Evolutionary conservation across 2,888 invertebrate genomes (phyloP), one percentile per base, ranked within the genome.

Genomic region (Corbicula japonica): DNA sequence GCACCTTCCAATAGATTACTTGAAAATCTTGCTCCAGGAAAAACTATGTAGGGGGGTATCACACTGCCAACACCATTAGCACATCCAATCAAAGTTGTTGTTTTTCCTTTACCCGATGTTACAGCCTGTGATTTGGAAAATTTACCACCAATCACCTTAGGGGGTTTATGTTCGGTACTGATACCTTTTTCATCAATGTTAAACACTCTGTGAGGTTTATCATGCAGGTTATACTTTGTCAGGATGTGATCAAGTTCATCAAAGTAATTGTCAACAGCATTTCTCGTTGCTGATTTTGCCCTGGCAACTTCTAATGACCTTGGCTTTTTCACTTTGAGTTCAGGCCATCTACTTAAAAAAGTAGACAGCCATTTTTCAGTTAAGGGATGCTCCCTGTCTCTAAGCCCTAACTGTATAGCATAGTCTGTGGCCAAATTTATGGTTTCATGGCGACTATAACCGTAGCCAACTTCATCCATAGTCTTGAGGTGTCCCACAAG

Each of bases 121-220:
- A 76, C 30, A 23, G 74, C 74, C 23, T 65, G 75, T 6, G 68
- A 46, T 48, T 56, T 71, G 23, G n/a, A n/a, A n/a, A 44, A 21
- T 1, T 65, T 18, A 23, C 21, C 34, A 34, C 62, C 44, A n/a
- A 58, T 28, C 0, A 80, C 68, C 30, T 75, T n/a, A 3, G 34
- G 34, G n/a, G n/a, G n/a, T n/a, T n/a, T n/a, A n/a, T n/a, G n/a
- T n/a, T n/a, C n/a, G n/a, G n/a, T n/a, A n/a, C n/a, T n/a, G n/a
- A n/a, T n/a, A n/a, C n/a, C n/a, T n/a, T n/a, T n/a, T n/a, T n/a
- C n/a, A n/a, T n/a, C n/a, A n/a, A n/a, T n/a, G n/a, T n/a, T n/a
- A n/a, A n/a, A n/a, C n/a, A n/a, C n/a, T n/a, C n/a, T n/a, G 12
- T 74, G 54, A 18, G 77, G 75, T 35, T 68, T 71, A 21, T 74